A percentile compares a stretch with the other conserved stretches of the same genome.
Conservation (phyloP, 2,113 vertebrate species). For the Labeo catla region DNA sequence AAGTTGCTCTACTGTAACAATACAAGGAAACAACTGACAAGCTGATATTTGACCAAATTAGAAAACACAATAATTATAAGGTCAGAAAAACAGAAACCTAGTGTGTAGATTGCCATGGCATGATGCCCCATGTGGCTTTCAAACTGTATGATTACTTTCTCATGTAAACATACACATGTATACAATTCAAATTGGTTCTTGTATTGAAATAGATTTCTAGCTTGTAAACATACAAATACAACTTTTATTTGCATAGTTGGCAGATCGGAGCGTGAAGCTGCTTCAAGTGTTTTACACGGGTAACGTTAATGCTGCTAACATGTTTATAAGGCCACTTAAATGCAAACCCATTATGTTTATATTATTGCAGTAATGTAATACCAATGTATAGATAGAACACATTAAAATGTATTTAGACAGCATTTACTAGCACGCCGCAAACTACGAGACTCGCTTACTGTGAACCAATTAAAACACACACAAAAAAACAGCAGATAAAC, state of each 20-base stretch:
- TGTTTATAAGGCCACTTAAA: not conserved
- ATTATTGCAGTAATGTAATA: not conserved
- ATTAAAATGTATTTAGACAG: not conserved
- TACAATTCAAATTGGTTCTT: not conserved
- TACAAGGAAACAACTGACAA: not conserved
- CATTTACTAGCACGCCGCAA: not conserved
- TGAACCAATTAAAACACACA: not conserved
- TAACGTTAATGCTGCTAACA: not conserved
- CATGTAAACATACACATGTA: not conserved
- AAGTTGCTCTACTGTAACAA: constrained; percentile 40
- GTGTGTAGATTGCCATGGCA: not conserved
- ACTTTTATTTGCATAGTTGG: not conserved
- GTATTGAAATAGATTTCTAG: not conserved
- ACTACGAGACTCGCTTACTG: not conserved
- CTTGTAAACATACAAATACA: not conserved
- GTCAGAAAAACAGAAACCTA: not conserved
- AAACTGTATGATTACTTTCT: not conserved
- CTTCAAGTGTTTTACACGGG: not conserved
- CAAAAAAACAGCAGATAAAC: not conserved
- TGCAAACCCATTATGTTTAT: not conserved
- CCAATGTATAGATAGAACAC: not conserved
- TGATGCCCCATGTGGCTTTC: constrained; percentile 17
- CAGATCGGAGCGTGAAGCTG: not conserved
- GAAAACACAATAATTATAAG: not conserved
- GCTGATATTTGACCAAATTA: not conserved